phyloP scores from a whole-genome alignment of 2,797 vertebrate genomes.

The Fringilla coelebs region DNA sequence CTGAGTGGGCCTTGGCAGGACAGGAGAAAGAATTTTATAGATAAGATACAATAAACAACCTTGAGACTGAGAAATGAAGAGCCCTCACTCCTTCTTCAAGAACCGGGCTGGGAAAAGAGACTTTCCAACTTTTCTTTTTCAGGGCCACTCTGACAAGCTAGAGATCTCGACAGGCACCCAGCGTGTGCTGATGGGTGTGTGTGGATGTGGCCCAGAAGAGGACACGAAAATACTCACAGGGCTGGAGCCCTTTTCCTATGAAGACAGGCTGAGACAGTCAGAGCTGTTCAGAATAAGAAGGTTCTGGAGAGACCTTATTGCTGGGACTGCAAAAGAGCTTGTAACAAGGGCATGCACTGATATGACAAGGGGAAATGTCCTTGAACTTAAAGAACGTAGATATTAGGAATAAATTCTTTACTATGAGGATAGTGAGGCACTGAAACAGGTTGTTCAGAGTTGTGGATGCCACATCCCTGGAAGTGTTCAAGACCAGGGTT shows the following conservation, averaged over 20 bases:
- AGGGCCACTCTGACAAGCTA: too few relatives aligned
- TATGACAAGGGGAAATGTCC: too few relatives aligned
- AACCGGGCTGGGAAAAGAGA: too few relatives aligned
- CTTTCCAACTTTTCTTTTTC: too few relatives aligned
- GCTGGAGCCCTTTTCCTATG: background rate
- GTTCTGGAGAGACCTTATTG: background rate
- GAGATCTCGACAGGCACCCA: too few relatives aligned
- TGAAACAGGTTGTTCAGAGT: background rate
- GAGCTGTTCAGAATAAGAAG: background rate
- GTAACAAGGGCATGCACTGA: background rate
- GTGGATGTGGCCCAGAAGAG: background rate
- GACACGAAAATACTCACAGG: background rate
- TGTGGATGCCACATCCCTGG: background rate
- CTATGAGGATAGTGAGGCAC: background rate
- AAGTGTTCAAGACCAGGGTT: background rate
- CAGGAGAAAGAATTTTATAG: too few relatives aligned
- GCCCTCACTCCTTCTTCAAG: too few relatives aligned
- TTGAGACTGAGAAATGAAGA: too few relatives aligned
- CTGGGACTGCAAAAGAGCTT: background rate
- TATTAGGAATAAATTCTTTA: background rate
- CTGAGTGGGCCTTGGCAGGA: too few relatives aligned
- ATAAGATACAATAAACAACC: too few relatives aligned
- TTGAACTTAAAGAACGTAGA: background rate
- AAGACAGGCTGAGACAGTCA: background rate
- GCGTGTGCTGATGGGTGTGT: too few relatives aligned